Base-by-base conservation (phyloP, 2,888 invertebrate species). In the Hemistola chrysoprasaria region DNA sequence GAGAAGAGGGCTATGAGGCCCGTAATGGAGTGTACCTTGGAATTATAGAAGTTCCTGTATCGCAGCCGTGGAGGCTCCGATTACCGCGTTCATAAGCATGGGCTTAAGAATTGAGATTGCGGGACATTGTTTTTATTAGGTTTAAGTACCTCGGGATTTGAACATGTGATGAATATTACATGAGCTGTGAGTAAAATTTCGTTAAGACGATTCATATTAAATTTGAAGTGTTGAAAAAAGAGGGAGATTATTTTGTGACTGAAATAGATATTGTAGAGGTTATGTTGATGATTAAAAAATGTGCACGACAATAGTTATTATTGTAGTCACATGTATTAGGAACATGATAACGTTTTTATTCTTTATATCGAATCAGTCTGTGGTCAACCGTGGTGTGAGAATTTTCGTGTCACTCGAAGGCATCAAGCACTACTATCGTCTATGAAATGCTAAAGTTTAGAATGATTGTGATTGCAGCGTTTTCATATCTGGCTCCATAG, bases 1-100 rank as follows among this genome's bases (percentile, higher is more conserved):
- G 60, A 60, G 66, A 75, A 75, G 67, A 60, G 65, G 71, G 64
- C 62, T 63, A 59, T 60, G 67, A 75, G 71, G 53, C 57, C 70
- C 52, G 54, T 78, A 73, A 78, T 76, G 58, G 66, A 76, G 73
- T 72, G 62, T 69, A 68, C 67, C 63, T 72, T 49, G 56, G 57
- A 58, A 57, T 53, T 62, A 7, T 10, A 41, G 41, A 46, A 45
- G 38, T 38, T 47, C 36, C 26, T 31, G 39, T 40, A 49, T 34
- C 38, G 30, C 30, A 16, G 33, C 31, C 27, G 3, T 31, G 25
- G 25, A 40, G 30, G 16, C 26, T 23, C 26, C 20, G 29, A 46
- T 49, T 36, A 35, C 21, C 8, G 9, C 9, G 11, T 7, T 34
- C 32, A 35, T 41, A 41, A 41, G 37, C 38, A 47, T 29, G 16